phyloP scores from a whole-genome alignment of 35 echinoderm and acorn worm genomes.

The Stichopus chloronotus region DNA sequence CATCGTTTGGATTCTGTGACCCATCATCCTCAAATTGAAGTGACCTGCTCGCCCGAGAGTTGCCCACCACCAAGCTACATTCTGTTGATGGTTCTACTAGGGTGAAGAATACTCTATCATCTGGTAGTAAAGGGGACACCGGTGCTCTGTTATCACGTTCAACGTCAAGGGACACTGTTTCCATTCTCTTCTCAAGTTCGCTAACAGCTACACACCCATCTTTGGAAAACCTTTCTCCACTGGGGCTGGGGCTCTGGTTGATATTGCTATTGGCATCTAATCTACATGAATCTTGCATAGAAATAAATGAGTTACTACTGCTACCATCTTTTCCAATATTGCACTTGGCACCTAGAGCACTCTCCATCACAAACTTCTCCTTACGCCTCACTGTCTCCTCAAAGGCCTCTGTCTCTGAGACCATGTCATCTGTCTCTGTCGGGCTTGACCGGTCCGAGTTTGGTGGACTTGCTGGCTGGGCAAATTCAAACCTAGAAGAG shows the following conservation, averaged over 20 bases:
- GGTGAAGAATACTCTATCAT: conserved; percentile 25
- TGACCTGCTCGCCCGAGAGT: not conserved
- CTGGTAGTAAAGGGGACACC: not conserved
- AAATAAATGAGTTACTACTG: conserved; percentile 56
- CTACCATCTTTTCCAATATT: conserved; percentile 60
- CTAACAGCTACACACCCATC: conserved; percentile 16
- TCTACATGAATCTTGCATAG: conserved; percentile 65
- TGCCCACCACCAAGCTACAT: not conserved
- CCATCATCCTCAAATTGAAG: conserved; percentile 10
- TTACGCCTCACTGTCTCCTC: conserved; percentile 81
- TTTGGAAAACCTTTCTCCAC: not conserved
- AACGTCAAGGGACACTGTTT: not conserved
- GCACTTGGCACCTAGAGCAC: conserved; percentile 59
- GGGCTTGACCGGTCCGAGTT: conserved; percentile 67
- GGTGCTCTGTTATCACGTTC: not conserved
- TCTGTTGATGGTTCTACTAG: not conserved
- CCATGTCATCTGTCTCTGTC: conserved; percentile 95
- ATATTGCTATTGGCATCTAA: conserved; percentile 64
- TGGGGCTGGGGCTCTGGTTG: conserved; percentile 16
- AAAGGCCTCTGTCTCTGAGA: conserved; percentile 83
- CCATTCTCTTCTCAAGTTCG: conserved; percentile 17
- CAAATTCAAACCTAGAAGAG: conserved; percentile 98
- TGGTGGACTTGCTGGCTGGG: conserved; percentile 64
- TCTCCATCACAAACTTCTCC: conserved; percentile 68
- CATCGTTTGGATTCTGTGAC: not conserved